Conservation (phyloP, 2,888 invertebrate genomes). For the Lottia gigantea region DNA sequence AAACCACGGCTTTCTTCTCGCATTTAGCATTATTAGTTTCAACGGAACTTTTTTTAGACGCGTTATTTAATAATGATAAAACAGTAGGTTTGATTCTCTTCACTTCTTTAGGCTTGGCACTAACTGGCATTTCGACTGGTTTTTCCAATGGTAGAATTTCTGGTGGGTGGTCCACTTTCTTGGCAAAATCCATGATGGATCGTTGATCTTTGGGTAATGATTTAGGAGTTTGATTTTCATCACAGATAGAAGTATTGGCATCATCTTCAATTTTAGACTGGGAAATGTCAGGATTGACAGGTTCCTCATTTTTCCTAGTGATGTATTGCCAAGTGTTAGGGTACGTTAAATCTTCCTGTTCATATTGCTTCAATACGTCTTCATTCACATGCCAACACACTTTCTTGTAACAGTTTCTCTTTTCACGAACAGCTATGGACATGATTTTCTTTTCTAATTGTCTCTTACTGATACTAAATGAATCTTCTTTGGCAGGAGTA, state of each 20-base stretch:
- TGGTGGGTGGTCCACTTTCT: conserved; percentile 17
- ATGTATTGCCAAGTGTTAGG: conserved; percentile 74
- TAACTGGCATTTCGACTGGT: not conserved
- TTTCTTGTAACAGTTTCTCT: conserved; percentile 72
- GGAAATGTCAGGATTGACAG: not conserved
- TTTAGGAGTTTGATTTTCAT: conserved; percentile 16
- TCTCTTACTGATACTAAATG: conserved; percentile 58
- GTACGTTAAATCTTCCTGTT: conserved; percentile 70
- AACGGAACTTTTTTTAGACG: not conserved
- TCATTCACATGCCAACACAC: conserved; percentile 77
- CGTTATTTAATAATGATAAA: not conserved
- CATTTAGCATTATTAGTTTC: not conserved
- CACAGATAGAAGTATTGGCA: not conserved
- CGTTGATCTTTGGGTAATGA: conserved; percentile 30
- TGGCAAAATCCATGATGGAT: conserved; percentile 39
- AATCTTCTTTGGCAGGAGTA: conserved; percentile 26
- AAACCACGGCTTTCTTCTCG: not conserved
- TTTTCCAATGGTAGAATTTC: not conserved
- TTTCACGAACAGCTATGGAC: conserved; percentile 75
- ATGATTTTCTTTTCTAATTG: conserved; percentile 70
- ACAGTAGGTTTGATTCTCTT: not conserved
- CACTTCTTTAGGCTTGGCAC: not conserved
- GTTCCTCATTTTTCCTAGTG: conserved; percentile 32
- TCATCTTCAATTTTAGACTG: not conserved
- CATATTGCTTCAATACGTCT: conserved; percentile 72